Evolutionary conservation across 2,888 invertebrate species (phyloP), one percentile per base, ranked within the genome.

Genomic region (Lamellibrachia columna): DNA sequence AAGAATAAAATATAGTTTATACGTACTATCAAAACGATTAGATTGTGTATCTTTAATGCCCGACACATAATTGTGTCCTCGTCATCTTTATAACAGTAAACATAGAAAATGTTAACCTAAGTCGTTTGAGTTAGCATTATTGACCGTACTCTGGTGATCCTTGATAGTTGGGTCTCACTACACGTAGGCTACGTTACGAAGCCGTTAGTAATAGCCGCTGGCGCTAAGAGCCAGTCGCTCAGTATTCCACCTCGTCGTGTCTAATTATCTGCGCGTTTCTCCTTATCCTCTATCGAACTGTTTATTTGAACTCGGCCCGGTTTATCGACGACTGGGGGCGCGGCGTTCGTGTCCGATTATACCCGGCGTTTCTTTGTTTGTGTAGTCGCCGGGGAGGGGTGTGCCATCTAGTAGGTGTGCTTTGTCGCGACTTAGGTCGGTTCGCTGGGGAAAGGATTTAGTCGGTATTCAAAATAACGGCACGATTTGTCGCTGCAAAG

Each of bases 331-430:
- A 75, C 22, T 75, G 75, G 75, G 75, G 75, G 75, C 75, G 75
- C 75, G 75, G 75, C 75, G 75, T 75, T 75, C 75, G 75, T 75
- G 15, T 75, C 75, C 75, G n/a, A 75, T 75, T 75, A 75, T 75
- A 75, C 75, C 75, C 75, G 75, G 75, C 75, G 75, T 75, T n/a
- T 75, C 75, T 75, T 75, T 75, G 75, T 75, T 75, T 75, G 75
- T 75, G 75, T 75, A 75, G 75, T 3, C 75, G 22, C 75, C 75
- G 75, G 75, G 75, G 40, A 15, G 22, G 22, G 22, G 75, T 22
- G 22, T 3, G 75, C 75, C 15, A 75, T 75, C 75, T 11, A 15
- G 15, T 75, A 75, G 22, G 75, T 22, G 75, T 75, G 75, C n/a
- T n/a, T 75, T 75, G n/a, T 75, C 75, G 75, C 75, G 4, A 22